Base-by-base conservation (phyloP, 2,888 invertebrate species). In the Himalopsyche kuldschensis region DNA sequence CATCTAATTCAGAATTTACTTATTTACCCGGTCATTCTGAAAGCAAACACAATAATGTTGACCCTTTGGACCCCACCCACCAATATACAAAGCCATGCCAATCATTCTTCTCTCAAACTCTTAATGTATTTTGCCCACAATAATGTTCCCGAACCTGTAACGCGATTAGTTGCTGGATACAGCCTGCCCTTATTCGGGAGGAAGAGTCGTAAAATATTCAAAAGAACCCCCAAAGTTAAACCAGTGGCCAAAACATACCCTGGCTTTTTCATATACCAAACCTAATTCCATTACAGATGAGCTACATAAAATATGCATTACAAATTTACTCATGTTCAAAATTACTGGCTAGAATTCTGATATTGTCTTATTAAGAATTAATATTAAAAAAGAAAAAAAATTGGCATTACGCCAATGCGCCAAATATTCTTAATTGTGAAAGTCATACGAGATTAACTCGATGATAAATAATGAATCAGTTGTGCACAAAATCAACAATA, bases 191-290 rank as follows among this genome's bases (percentile, higher is more conserved):
- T 84, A 82, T 82, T 84, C 76, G 46, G 82, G 79, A 76, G 69
- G 55, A 80, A 82, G 78, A 79, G 75, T 84, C 85, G 81, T 85
- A 84, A 85, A 85, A 85, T 85, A 85, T 85, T 85, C 85, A 85
- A 80, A 85, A 84, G 81, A 84, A 82, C 82, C 84, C 41, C 84
- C 48, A 84, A 85, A 85, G 82, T 82, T 82, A 76, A 78, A 20
- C n/a, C 78, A 20, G 78, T 24, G 41, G 24, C 78, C 32, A 15
- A 20, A n/a, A 31, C 20, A 8, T 78, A n/a, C 24, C 46, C 41
- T 35, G 78, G 78, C 17, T 78, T 78, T 35, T 78, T 78, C 78
- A 78, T 20, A 20, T 31, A 31, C 41, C 15, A 41, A 15, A 41
- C 41, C 0, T 41, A 41, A 41, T 15, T 41, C 15, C 41, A 41